Evolutionary conservation across 37 sponge, comb jelly and placozoan species (phyloP), one percentile per base, ranked within the genome.

Genomic region (Lycopodina hypogea): DNA sequence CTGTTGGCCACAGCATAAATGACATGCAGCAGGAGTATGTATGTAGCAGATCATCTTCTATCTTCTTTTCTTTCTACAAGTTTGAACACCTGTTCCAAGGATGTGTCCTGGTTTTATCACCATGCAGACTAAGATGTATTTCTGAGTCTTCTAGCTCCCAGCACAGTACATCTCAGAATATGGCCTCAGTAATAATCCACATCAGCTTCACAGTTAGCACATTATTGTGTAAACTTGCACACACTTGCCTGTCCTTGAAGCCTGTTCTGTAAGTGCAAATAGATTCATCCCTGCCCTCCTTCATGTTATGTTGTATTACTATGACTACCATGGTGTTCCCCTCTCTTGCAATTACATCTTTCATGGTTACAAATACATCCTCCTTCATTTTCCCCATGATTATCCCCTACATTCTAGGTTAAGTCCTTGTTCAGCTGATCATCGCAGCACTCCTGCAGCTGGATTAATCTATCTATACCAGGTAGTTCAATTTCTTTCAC

Each of bases 281-380:
- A 68, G 80, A 66, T 41, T 81, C 82, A 81, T 73, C 83, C 48
- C 83, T 33, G 68, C 83, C 45, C n/a, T 83, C 76, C 42, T 41
- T 74, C 83, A 83, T 83, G 69, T 83, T 81, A 38, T 77, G 78
- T 22, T 67, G 56, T 3, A 69, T 68, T 56, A 68, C 77, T 28
- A 63, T 76, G 32, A 64, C 63, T 22, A 76, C 64, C 77, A 76
- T 76, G 33, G 77, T 80, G 61, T 80, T 80, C 48, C 69, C 80
- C 33, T 80, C 71, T 30, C 80, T 69, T 3, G 69, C 60, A 1
- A 76, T 69, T 26, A 83, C 29, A 15, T 17, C 56, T 23, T 28
- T 68, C 69, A 78, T 78, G 79, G 69, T 56, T 57, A 59, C 38
- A 34, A 80, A 33, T 3, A 81, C 81, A 48, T 71, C 64, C 3